Conservation (phyloP, 2,797 vertebrate genomes). For the Kryptolebias ocellatus region DNA sequence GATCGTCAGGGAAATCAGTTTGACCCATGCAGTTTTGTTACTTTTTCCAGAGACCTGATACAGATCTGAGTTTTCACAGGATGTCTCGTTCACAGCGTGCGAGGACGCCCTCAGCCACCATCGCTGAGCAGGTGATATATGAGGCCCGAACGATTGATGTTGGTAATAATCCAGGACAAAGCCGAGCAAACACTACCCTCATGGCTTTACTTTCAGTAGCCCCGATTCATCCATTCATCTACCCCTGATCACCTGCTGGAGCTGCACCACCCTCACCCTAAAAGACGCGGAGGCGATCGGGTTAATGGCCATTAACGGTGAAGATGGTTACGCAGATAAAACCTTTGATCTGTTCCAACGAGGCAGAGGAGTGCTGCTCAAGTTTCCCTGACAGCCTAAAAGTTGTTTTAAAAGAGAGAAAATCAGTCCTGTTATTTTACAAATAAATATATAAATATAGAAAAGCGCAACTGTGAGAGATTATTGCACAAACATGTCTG, state of each 20-base stretch:
- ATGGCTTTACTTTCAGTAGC: constrained; percentile 74
- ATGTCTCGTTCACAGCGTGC: constrained; percentile 70
- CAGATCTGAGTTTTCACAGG: constrained; percentile 65
- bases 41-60: constrained; percentile 53
- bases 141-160: constrained; percentile 68
- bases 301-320: constrained; percentile 72
- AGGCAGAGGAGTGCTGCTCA: constrained; percentile 20
- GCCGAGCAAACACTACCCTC: constrained; percentile 74
- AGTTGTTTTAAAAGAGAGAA: constrained; percentile 15
- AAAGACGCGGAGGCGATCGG: constrained; percentile 69
- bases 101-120: constrained; percentile 77
- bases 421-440: constrained; percentile 15
- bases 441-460: neutral
- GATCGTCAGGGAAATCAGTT: constrained; percentile 65
- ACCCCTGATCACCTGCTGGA: constrained; percentile 75
- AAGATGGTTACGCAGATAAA: constrained; percentile 51
- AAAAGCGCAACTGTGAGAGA: too few relatives aligned
- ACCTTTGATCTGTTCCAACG: constrained; percentile 55
- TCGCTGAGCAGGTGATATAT: constrained; percentile 64
- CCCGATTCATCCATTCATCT: constrained; percentile 58
- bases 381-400: constrained; percentile 13
- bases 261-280: constrained; percentile 61
- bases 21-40: constrained; percentile 61
- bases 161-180: constrained; percentile 64
- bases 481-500: too few relatives aligned